Conservation (phyloP, 2,113 vertebrate species). For the Alosa alosa region DNA sequence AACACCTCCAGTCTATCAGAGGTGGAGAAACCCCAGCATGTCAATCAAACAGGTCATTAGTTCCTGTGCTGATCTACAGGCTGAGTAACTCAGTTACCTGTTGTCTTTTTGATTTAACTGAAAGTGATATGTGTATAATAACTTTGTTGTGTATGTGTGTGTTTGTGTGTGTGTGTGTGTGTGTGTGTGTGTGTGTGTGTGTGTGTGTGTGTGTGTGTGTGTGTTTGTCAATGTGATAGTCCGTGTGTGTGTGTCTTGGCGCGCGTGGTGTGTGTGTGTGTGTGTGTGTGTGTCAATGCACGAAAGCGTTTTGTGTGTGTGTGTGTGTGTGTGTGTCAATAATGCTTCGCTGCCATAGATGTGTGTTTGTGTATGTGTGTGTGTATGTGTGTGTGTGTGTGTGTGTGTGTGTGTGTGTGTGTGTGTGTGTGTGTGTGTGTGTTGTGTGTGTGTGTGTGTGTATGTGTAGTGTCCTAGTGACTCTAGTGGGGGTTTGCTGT, state of each 20-base stretch:
- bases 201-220: conserved; percentile 15
- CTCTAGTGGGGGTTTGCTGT: background rate
- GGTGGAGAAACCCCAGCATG: background rate
- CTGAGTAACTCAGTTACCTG: no score
- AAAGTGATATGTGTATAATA: no score
- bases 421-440: background rate
- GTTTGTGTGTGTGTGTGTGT: background rate
- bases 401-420: background rate
- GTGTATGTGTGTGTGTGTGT: background rate
- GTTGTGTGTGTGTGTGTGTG: background rate
- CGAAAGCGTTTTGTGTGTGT: no score
- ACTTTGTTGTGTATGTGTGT: background rate
- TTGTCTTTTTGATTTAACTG: no score
- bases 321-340: no score
- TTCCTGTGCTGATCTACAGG: background rate
- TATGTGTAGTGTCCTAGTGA: no score
- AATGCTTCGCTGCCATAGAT: no score
- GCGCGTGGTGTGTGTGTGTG: no score
- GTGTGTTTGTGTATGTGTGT: no score
- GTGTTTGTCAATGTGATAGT: no score
- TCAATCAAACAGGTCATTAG: background rate
- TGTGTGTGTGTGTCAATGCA: no score
- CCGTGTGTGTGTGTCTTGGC: no score
- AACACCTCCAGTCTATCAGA: background rate
- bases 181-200: background rate